Evolutionary conservation across 1,140 invertebrate genomes (phyloP).

Genomic region (Cydia amplana): DNA sequence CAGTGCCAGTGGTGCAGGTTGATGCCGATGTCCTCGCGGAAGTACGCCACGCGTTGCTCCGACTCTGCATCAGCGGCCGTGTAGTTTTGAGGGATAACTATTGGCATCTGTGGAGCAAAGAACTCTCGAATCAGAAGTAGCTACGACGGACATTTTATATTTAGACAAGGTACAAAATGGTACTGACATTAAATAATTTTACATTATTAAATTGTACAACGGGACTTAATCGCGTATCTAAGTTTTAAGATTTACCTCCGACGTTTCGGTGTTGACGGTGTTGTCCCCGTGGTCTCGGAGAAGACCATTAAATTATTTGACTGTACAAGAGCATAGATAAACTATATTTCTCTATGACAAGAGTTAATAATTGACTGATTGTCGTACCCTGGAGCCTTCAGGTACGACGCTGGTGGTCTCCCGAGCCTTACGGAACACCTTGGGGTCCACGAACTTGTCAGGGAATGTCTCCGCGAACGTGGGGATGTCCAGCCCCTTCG

Average conservation of each 20-base stretch:
- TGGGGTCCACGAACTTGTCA: conserved; percentile 88
- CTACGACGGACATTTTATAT: no score
- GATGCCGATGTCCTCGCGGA: conserved; percentile 83
- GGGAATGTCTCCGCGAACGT: conserved; percentile 87
- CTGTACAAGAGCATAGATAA: no score
- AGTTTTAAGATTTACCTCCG: no score
- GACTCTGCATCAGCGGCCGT: conserved; percentile 86
- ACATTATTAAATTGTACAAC: no score
- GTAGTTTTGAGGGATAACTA: conserved; percentile 86
- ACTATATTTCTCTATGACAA: no score
- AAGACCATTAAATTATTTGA: no score
- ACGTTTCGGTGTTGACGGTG: no score
- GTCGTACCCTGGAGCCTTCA: conserved; percentile 81
- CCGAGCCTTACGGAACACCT: conserved; percentile 83
- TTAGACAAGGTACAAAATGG: no score
- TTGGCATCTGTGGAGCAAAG: conserved; percentile 79
- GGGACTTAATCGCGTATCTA: no score
- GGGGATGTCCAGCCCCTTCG: conserved; percentile 85
- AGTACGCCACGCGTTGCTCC: conserved; percentile 85
- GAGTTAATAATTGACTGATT: background rate
- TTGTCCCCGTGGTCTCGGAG: no score
- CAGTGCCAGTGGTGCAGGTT: conserved; percentile 89
- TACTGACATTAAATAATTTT: no score
- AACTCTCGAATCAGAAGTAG: no score
- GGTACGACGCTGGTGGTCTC: conserved; percentile 85